Evolutionary conservation across 2,888 invertebrate species (phyloP), one percentile per base, ranked within the genome.

Genomic region (Alsophila aescularia): DNA sequence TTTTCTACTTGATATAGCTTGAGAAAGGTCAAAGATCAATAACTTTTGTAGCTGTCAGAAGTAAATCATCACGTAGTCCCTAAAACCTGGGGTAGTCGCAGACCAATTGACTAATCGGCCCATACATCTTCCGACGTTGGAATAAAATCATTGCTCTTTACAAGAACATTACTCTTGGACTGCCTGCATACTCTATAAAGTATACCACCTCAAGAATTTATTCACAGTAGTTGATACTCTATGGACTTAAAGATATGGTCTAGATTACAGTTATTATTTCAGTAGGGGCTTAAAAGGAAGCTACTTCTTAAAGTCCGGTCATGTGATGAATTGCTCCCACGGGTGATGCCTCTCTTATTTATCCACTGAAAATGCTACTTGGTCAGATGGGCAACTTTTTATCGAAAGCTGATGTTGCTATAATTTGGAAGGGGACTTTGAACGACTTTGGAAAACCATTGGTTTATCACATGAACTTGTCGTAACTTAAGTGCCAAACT

Each of bases 301-400:
- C 53, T 56, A 58, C 60, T 55, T 65, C 64, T 61, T 52, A 48
- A 58, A 59, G 62, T 64, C 60, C 61, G 59, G 50, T 65, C 60
- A 52, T 54, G 77, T 79, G 82, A 84, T 75, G 75, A 75, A 84
- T 83, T 58, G 66, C 69, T 75, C 83, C 81, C 81, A 18, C 31
- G 79, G 77, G 84, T 58, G 62, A 65, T 60, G 62, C 67, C 62
- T 56, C 52, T 70, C 70, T 70, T 73, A 72, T 73, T 75, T 73
- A 62, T 72, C 67, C 67, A 63, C 62, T 67, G 66, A 70, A 75
- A 70, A 72, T 75, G 64, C 70, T 69, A 74, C 66, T 67, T 52
- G 60, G 55, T 62, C 51, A 59, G 58, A 50, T 59, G 50, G 61
- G 40, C 44, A 27, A 56, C 59, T 67, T 69, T 67, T 62, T 67